These are phyloP conservation scores for Caenorhabditis panamensis DNA, from an alignment of 2,888 invertebrate genomes.

Conservation along the genomic window DNA sequence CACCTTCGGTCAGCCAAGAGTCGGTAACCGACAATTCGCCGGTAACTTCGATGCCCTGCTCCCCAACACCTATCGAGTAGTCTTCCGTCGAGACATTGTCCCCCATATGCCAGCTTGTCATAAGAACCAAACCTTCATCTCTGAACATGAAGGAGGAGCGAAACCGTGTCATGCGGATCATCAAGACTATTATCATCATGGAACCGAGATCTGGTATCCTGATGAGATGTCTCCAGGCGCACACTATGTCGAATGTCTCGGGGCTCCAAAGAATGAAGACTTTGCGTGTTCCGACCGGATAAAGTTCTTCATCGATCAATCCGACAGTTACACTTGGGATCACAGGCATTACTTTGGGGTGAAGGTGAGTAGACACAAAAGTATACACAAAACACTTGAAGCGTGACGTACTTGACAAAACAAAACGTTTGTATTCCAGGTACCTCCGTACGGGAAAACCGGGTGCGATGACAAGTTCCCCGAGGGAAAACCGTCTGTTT, in stretches of 20 bases:
- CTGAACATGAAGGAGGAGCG: slow-evolving; percentile 59
- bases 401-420: not conserved
- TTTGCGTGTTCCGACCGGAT: slow-evolving; percentile 74
- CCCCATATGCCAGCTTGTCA: slow-evolving; percentile 79
- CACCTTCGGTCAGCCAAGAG: slow-evolving; percentile 79
- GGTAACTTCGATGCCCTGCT: slow-evolving; percentile 72
- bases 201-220: slow-evolving; percentile 76
- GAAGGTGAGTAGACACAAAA: slow-evolving; percentile 63
- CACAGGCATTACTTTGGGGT: slow-evolving; percentile 78
- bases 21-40: slow-evolving; percentile 75
- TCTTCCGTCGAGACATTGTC: slow-evolving; percentile 78
- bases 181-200: slow-evolving; percentile 74
- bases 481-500: slow-evolving; percentile 65
- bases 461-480: slow-evolving; percentile 68
- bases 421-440: slow-evolving; percentile 51
- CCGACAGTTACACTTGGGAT: slow-evolving; percentile 73
- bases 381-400: not conserved
- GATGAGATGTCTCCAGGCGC: slow-evolving; percentile 70
- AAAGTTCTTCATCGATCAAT: slow-evolving; percentile 70
- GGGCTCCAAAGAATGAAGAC: slow-evolving; percentile 76
- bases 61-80: slow-evolving; percentile 74
- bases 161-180: slow-evolving; percentile 65
- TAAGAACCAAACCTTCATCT: slow-evolving; percentile 64
- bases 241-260: slow-evolving; percentile 73
- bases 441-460: slow-evolving; percentile 73